Conservation (phyloP, 2,888 invertebrate genomes). For the Drosophila bunnanda region DNA sequence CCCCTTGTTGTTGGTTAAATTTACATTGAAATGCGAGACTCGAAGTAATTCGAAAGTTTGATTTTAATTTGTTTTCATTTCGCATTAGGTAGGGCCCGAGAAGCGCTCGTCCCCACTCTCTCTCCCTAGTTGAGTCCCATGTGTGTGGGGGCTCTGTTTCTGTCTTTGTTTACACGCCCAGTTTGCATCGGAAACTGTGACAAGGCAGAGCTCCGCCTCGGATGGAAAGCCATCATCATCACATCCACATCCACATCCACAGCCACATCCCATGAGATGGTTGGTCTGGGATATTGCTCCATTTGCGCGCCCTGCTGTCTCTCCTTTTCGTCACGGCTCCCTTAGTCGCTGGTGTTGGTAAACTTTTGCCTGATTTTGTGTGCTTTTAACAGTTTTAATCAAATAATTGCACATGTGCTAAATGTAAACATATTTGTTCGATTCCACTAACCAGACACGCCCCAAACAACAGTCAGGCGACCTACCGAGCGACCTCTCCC, state of each 20-base stretch:
- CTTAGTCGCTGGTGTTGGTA: constrained; percentile 61
- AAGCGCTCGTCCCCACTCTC: constrained; percentile 12
- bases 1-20: constrained; percentile 74
- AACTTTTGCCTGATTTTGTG: constrained; percentile 82
- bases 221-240: constrained; percentile 8
- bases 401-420: constrained; percentile 84
- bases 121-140: background rate
- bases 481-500: constrained; percentile 5
- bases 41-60: constrained; percentile 82
- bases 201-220: constrained; percentile 48
- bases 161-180: constrained; percentile 74
- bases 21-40: constrained; percentile 81
- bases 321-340: constrained; percentile 14
- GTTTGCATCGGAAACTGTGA: constrained; percentile 74
- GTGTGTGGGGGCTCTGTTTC: constrained; percentile 18
- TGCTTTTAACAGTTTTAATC: constrained; percentile 83
- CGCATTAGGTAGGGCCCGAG: constrained; percentile 74
- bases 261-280: constrained; percentile 21
- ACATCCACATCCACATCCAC: constrained; percentile 2
- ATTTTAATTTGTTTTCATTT: constrained; percentile 83
- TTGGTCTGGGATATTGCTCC: constrained; percentile 57
- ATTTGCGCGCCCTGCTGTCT: constrained; percentile 59
- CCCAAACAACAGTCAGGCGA: constrained; percentile 43
- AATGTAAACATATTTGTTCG: constrained; percentile 84
- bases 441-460: constrained; percentile 81